phyloP scores from a whole-genome alignment of 2,888 invertebrate genomes.

The Seira ritae region DNA sequence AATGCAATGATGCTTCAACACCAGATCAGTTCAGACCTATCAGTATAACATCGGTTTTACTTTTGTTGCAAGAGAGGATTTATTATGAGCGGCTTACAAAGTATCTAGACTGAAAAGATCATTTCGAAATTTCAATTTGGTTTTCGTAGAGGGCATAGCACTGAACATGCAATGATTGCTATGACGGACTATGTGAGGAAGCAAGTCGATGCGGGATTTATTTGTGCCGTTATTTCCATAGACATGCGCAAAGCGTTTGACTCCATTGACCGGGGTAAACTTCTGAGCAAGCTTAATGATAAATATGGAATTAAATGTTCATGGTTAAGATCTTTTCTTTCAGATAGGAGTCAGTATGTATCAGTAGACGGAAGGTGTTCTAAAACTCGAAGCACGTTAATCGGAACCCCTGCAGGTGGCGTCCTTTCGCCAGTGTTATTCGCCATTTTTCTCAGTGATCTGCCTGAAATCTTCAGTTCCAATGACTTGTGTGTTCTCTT shows the following conservation, averaged over 20 bases:
- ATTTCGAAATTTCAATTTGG: conserved; percentile 40
- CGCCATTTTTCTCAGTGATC: conserved; percentile 33
- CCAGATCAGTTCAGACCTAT: conserved; percentile 34
- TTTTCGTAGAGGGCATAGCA: conserved; percentile 33
- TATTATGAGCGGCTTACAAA: no score
- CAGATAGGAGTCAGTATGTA: conserved; percentile 32
- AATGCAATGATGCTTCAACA: neutral
- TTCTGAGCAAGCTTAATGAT: conserved; percentile 22
- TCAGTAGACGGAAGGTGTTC: conserved; percentile 4
- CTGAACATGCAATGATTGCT: conserved; percentile 45
- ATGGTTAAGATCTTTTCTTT: conserved; percentile 42
- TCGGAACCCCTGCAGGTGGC: conserved; percentile 45
- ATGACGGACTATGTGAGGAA: conserved; percentile 24
- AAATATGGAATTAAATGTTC: conserved; percentile 29
- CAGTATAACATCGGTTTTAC: conserved; percentile 27
- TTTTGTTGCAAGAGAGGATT: conserved; percentile 29
- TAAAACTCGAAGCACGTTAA: neutral
- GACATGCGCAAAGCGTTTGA: conserved; percentile 46
- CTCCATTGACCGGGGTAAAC: conserved; percentile 26
- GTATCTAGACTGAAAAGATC: neutral
- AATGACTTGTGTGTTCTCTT: conserved; percentile 6
- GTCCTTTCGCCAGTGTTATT: conserved; percentile 33
- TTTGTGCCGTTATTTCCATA: conserved; percentile 23
- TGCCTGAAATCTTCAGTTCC: conserved; percentile 23
- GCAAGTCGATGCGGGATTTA: conserved; percentile 26